A percentile compares a stretch with the other conserved stretches of the same genome.
Conservation (phyloP, 1,140 invertebrate genomes). For the Paraescarpia echinospica region DNA sequence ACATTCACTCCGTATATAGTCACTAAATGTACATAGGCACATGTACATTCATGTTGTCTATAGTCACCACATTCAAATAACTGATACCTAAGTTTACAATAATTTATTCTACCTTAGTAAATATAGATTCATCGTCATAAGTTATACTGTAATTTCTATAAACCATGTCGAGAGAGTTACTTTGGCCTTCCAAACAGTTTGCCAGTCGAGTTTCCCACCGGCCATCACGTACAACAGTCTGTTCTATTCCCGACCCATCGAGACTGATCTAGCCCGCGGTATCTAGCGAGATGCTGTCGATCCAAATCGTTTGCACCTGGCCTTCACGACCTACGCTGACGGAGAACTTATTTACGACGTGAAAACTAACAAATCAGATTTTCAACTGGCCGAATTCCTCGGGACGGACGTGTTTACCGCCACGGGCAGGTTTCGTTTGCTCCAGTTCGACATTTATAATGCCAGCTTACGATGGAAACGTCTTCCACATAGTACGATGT, state of each 20-base stretch:
- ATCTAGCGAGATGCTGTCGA: background rate
- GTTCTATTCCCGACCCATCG: background rate
- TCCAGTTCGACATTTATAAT: background rate
- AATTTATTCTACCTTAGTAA: too few species aligned
- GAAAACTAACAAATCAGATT: conserved; percentile 16
- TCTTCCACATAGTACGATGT: too few species aligned
- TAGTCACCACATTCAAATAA: too few species aligned
- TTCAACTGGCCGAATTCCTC: conserved; percentile 1
- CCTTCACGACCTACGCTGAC: background rate
- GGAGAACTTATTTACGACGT: background rate
- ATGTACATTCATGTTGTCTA: too few species aligned
- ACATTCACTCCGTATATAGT: too few species aligned
- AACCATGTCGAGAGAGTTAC: background rate
- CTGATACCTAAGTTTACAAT: too few species aligned
- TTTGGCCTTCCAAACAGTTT: background rate
- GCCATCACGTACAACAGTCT: background rate
- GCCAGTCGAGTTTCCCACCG: background rate
- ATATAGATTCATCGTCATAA: too few species aligned
- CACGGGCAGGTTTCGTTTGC: background rate
- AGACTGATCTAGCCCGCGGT: background rate
- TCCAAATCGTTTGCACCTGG: background rate
- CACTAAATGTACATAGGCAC: too few species aligned
- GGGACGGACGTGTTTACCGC: background rate
- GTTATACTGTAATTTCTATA: background rate
- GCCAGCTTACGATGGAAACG: too few species aligned